Evolutionary conservation across 2,113 vertebrate genomes (phyloP), one percentile per base, ranked within the genome.

Genomic region (Ranitomeya imitator): DNA sequence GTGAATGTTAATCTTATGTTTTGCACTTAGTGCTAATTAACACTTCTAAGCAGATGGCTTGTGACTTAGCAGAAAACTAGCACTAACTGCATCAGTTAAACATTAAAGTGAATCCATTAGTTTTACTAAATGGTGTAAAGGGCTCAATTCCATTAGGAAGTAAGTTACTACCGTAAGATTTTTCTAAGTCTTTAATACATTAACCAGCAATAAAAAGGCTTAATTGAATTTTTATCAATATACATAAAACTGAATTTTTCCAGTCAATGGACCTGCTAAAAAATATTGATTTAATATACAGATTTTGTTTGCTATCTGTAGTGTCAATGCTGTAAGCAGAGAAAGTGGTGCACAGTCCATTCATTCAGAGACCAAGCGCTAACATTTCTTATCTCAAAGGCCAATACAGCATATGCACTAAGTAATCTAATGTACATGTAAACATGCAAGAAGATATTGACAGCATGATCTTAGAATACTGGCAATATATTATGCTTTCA

Each of bases 11-110:
- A 92, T 95, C 94, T 94, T 92, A 91, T 90, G 90, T 90, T 92
- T 93, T 94, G 95, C 93, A 92, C 91, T 92, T 92, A 90, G 91
- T 91, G 92, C 94, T 94, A 95, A 94, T 92, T 92, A 91, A 91
- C 92, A 92, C 92, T 93, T 95, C 94, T 91, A 93, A 92, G 91
- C 91, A 94, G 91, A 92, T 92, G 90, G 92, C 86, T 90, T 90
- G 90, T 92, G 91, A 88, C 86, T 90, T 55, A 26, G 86, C 90
- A 86, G 89, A 83, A 91, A 78, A 90, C 15, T 84, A 89, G 86
- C 18, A 51, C 83, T 90, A 91, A 90, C 91, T 89, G 88, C 91
- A 89, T 89, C 92, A 89, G 78, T 81, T 89, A 89, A 86, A 89
- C 85, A 90, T 84, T 19, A 92, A 90, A 69, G 73, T 88, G 92